Evolutionary conservation across 2,113 vertebrate species (phyloP).

Genomic region (Lampris incognitus): DNA sequence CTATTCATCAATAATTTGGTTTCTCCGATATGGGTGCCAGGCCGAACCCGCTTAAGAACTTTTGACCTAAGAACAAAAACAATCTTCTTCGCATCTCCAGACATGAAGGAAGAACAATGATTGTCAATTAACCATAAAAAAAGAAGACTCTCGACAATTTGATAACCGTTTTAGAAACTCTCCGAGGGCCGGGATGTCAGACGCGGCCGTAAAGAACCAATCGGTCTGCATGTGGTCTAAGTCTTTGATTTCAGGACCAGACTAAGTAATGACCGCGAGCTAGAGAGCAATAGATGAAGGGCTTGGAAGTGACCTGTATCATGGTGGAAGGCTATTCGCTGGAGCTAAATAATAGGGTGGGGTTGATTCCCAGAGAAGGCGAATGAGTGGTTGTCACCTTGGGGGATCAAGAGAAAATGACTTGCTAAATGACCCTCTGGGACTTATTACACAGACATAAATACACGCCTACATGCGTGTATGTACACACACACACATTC

Average conservation of each 20-base stretch:
- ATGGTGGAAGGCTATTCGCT: constrained; percentile 57
- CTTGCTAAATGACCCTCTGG: constrained; percentile 57
- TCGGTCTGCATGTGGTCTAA: constrained; percentile 61
- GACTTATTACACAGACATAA: constrained; percentile 3
- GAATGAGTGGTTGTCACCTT: constrained; percentile 72
- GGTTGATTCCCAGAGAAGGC: constrained; percentile 56
- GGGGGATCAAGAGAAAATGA: constrained; percentile 54
- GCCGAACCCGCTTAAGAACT: constrained; percentile 16
- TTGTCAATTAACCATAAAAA: background rate
- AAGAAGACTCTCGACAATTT: constrained; percentile 24
- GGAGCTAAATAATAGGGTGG: constrained; percentile 71
- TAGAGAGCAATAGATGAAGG: constrained; percentile 64
- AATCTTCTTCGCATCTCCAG: constrained; percentile 14
- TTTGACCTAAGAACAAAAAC: constrained; percentile 3
- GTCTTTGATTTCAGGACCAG: constrained; percentile 70
- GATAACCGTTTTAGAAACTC: constrained; percentile 46
- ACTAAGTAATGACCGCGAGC: constrained; percentile 66
- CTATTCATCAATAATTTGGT: constrained; percentile 41
- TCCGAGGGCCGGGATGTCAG: constrained; percentile 50
- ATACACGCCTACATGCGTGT: background rate
- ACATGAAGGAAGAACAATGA: background rate
- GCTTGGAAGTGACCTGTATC: constrained; percentile 52
- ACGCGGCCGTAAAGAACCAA: constrained; percentile 45
- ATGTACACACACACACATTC: background rate
- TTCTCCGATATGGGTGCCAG: constrained; percentile 37